These are phyloP conservation scores for Scolopax mira DNA, from an alignment of 2,113 vertebrate genomes.

Conservation along the genomic window DNA sequence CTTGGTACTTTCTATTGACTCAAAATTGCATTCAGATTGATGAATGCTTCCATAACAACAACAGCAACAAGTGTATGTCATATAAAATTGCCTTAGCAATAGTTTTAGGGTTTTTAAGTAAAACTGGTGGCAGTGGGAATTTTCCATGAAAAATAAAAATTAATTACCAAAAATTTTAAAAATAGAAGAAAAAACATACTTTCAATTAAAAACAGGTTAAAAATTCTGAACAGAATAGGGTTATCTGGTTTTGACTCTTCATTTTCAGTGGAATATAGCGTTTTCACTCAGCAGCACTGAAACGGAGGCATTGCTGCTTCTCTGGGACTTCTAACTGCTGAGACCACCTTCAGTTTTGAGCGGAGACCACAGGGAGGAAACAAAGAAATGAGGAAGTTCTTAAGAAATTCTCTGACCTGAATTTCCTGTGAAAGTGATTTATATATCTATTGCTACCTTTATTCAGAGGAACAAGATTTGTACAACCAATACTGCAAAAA, in stretches of 20 bases:
- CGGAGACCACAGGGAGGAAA: background rate
- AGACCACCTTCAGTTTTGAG: background rate
- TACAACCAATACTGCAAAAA: background rate
- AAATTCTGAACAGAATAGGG: background rate
- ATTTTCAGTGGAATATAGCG: background rate
- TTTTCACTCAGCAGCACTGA: background rate
- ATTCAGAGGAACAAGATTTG: background rate
- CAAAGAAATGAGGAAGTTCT: background rate
- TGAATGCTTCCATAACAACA: background rate
- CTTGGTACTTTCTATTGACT: background rate
- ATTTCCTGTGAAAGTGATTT: background rate
- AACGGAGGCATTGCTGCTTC: background rate
- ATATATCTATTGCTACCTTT: background rate
- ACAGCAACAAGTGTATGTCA: background rate
- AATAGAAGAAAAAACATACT: background rate
- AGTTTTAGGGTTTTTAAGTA: background rate
- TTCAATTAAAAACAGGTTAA: accelerated
- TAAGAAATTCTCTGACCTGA: background rate
- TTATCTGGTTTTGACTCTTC: background rate
- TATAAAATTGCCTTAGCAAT: background rate
- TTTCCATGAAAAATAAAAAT: background rate
- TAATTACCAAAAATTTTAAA: background rate
- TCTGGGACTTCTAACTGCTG: background rate
- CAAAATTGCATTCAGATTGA: background rate
- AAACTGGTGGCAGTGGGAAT: background rate